A percentile compares a stretch with the other conserved stretches of the same genome.
Conservation (phyloP, 2,113 vertebrate genomes). For the Numenius arquata region DNA sequence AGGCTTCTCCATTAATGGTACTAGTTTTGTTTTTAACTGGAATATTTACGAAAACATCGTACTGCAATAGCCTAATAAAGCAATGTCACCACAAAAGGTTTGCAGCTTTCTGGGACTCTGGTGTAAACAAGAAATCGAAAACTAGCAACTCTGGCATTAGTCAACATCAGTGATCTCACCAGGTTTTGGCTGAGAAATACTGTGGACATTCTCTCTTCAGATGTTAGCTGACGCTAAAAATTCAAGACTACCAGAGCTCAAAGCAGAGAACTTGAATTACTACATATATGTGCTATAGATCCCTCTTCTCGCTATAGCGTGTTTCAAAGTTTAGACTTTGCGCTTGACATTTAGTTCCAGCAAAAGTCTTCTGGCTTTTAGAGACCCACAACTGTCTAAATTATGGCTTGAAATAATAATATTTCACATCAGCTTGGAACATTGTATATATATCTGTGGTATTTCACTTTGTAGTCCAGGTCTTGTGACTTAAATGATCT, state of each 20-base stretch:
- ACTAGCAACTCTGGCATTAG: not conserved
- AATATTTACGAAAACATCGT: not conserved
- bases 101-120: not conserved
- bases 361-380: not conserved
- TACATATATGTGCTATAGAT: not conserved
- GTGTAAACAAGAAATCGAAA: not conserved
- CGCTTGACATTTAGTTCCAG: not conserved
- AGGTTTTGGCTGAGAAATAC: not conserved
- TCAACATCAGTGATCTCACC: not conserved
- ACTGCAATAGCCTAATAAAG: constrained; percentile 35
- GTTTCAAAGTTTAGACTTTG: not conserved
- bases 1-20: constrained; percentile 6
- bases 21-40: not conserved
- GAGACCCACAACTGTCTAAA: constrained; percentile 42
- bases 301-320: not conserved
- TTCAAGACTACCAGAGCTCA: not conserved
- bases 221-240: not conserved
- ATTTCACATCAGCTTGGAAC: constrained; percentile 75
- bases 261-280: not conserved
- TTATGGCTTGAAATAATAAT: constrained; percentile 68
- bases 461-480: constrained; percentile 76
- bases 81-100: not conserved
- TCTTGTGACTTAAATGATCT: constrained; percentile 68
- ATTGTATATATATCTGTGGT: constrained; percentile 69
- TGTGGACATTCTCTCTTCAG: not conserved